phyloP scores from a whole-genome alignment of 2,113 vertebrate species.

The Python bivittatus region DNA sequence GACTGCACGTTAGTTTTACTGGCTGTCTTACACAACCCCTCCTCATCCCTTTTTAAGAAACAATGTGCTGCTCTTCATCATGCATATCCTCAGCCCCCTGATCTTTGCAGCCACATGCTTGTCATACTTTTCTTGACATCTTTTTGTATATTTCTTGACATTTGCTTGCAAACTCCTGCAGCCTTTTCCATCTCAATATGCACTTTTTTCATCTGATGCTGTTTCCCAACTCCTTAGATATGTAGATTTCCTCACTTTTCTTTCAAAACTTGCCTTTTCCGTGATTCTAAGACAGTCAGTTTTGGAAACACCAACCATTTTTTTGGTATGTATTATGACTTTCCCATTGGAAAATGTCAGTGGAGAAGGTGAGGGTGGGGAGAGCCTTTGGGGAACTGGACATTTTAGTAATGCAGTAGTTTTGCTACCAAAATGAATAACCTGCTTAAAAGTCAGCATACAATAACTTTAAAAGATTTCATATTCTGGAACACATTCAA shows the following conservation, averaged over 20 bases:
- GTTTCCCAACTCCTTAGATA: slow-evolving; percentile 63
- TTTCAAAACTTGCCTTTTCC: slow-evolving; percentile 51
- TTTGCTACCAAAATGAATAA: background rate
- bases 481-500: background rate
- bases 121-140: slow-evolving; percentile 72
- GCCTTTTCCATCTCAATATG: slow-evolving; percentile 72
- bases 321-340: background rate
- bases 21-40: slow-evolving; percentile 51
- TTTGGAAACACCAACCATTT: slow-evolving; percentile 19
- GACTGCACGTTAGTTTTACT: background rate
- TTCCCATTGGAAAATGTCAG: background rate
- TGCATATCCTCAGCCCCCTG: slow-evolving; percentile 67
- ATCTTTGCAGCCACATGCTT: slow-evolving; percentile 69
- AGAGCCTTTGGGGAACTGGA: slow-evolving; percentile 16
- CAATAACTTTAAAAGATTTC: background rate
- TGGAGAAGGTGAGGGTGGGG: background rate
- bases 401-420: slow-evolving; percentile 14
- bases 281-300: slow-evolving; percentile 40
- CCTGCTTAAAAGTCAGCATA: slow-evolving; percentile 19
- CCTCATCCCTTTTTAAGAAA: slow-evolving; percentile 44
- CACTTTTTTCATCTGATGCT: slow-evolving; percentile 70
- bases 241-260: slow-evolving; percentile 61
- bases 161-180: slow-evolving; percentile 74
- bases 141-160: slow-evolving; percentile 73
- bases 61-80: slow-evolving; percentile 49